Evolutionary conservation across 2,888 invertebrate species (phyloP), one percentile per base, ranked within the genome.

Genomic region (Drosophila mayaguana): DNA sequence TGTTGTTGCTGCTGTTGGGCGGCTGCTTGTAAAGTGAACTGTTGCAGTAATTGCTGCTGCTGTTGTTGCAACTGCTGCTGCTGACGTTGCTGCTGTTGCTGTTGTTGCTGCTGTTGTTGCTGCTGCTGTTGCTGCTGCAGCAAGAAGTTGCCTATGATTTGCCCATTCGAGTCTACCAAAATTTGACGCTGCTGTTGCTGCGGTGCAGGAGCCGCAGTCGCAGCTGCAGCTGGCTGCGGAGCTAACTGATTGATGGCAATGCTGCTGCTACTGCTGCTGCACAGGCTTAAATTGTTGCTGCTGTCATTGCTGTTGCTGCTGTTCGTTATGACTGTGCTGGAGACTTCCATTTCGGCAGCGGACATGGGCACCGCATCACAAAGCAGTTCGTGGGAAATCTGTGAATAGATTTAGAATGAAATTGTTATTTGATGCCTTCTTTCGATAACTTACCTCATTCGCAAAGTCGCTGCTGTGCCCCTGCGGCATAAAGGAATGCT

Each of bases 331-430:
- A 94, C 94, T 1, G 94, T 94, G 83, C 94, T 94, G 11, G 94
- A 94, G 1, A 95, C 94, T 72, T 94, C 94, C 85, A 95, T 94
- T 92, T 95, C 95, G 8, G 95, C 95, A 6, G 91, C 91, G 1
- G 95, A 95, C 82, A 95, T 91, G 1, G 95, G 95, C 32, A 95
- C 83, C 9, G 81, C 94, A 91, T 95, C 95, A 48, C 94, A 90
- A 1, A 95, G 94, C 46, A 95, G 94, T 90, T 95, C 95, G 46
- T 95, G 89, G 81, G 94, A 63, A 25, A 91, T 72, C 91, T 91
- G 64, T 12, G 32, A 2, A 57, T 36, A 9, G 12, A 4, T 55
- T 55, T 28, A 16, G 2, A 42, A 20, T 16, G 0, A 5, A 32
- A 32, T 5, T 55, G 1, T 0, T 16, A 50, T 20, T 14, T 3